Conservation (phyloP, 1,140 invertebrate species). For the Sarcophaga peregrina region DNA sequence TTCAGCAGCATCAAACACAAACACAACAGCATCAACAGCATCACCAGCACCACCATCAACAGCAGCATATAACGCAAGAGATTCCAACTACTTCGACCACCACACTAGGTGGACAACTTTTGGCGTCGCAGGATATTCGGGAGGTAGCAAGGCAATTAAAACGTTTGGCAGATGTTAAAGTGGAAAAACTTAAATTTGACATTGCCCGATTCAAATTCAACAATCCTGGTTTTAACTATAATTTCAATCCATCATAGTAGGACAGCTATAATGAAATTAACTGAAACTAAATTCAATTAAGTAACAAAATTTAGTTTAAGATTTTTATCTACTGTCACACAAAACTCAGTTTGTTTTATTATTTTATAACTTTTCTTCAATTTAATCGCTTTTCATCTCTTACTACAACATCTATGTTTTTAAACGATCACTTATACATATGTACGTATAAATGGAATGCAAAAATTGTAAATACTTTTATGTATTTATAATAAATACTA, state of each 20-base stretch:
- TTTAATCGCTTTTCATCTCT: no score
- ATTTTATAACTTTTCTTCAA: neutral
- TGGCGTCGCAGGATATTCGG: slow-evolving; percentile 56
- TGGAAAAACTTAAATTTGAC: slow-evolving; percentile 63
- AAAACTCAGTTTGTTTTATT: neutral
- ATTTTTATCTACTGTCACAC: neutral
- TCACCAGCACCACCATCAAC: slow-evolving; percentile 41
- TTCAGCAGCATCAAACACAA: slow-evolving; percentile 49
- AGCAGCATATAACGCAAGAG: slow-evolving; percentile 34
- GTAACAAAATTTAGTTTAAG: neutral
- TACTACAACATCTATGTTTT: no score
- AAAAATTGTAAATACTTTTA: no score
- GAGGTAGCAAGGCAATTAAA: slow-evolving; percentile 61
- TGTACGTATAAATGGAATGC: no score
- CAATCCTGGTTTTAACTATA: slow-evolving; percentile 60
- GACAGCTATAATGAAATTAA: neutral
- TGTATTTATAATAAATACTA: no score
- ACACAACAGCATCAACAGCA: slow-evolving; percentile 43
- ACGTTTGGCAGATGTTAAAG: slow-evolving; percentile 62
- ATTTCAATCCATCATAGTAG: slow-evolving; percentile 26
- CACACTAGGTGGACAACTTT: neutral
- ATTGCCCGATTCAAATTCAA: slow-evolving; percentile 64
- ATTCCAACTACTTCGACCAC: neutral
- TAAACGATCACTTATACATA: no score
- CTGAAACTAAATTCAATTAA: neutral